Evolutionary conservation across 2,113 vertebrate species (phyloP).

Genomic region (Eurystomus gularis): DNA sequence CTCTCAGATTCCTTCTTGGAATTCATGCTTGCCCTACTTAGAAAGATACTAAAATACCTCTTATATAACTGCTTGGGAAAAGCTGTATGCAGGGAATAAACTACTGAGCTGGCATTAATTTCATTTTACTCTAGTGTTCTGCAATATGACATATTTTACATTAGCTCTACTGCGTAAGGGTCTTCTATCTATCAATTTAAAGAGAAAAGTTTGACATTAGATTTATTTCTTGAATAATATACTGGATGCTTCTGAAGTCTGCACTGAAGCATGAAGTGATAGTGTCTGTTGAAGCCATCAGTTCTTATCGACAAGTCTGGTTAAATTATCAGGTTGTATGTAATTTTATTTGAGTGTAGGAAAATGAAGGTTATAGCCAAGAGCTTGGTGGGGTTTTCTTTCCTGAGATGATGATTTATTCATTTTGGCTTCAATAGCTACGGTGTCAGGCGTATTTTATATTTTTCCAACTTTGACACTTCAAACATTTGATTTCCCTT

Average conservation of each 20-base stretch:
- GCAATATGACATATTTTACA: constrained; percentile 30
- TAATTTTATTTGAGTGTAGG: constrained; percentile 75
- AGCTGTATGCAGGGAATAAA: neutral
- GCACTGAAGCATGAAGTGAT: constrained; percentile 45
- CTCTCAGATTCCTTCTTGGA: constrained; percentile 34
- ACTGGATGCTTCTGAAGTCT: constrained; percentile 49
- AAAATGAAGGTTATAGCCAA: constrained; percentile 76
- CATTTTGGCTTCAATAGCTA: constrained; percentile 73
- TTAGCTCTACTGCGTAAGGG: neutral
- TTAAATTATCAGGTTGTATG: constrained; percentile 79
- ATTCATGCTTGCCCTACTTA: constrained; percentile 14
- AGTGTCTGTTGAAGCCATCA: constrained; percentile 71
- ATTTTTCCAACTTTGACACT: constrained; percentile 74
- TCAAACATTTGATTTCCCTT: constrained; percentile 78
- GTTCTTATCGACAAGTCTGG: constrained; percentile 76
- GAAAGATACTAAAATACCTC: constrained; percentile 26
- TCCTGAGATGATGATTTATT: constrained; percentile 77
- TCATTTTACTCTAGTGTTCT: constrained; percentile 21
- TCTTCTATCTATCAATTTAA: constrained; percentile 41
- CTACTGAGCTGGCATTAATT: constrained; percentile 49
- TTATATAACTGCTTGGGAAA: constrained; percentile 16
- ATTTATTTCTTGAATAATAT: constrained; percentile 61
- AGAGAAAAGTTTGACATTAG: constrained; percentile 33
- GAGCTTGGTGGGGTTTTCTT: constrained; percentile 74
- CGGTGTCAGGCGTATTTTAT: constrained; percentile 74